Percentiles rank a stretch among this genome's conserved stretches.
Evolutionary conservation across 2,888 invertebrate genomes (phyloP).

Genomic region (Parelbella ahira): DNA sequence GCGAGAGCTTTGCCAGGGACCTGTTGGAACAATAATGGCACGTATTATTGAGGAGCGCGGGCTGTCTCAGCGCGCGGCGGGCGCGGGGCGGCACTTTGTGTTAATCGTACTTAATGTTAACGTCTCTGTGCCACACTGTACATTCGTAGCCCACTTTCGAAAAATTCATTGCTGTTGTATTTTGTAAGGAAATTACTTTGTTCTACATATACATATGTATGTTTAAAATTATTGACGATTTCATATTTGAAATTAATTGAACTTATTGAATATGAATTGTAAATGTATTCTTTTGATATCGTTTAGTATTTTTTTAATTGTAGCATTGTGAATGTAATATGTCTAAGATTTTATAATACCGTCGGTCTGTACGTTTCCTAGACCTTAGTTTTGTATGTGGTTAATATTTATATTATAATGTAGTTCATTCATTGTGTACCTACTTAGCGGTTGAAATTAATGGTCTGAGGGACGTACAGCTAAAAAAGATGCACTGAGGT

Average conservation of each 20-base stretch:
- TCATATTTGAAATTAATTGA: constrained; percentile 5
- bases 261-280: constrained; percentile 8
- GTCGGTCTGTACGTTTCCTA: constrained; percentile 12
- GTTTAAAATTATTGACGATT: neutral
- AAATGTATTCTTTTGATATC: constrained; percentile 10
- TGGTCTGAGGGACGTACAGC: constrained; percentile 4
- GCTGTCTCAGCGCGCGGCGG: no score
- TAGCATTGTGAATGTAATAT: no score
- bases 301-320: no score
- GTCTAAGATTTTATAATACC: no score
- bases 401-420: constrained; percentile 9
- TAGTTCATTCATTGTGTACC: constrained; percentile 2
- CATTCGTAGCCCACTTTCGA: constrained; percentile 20
- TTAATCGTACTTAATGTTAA: constrained; percentile 35
- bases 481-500: constrained; percentile 10
- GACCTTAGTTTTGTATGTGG: constrained; percentile 12
- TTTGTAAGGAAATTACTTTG: no score
- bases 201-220: no score
- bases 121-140: constrained; percentile 39
- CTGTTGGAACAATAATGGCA: constrained; percentile 22
- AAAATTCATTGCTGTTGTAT: no score
- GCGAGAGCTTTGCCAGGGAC: constrained; percentile 30
- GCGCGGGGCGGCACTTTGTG: no score
- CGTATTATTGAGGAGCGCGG: no score
- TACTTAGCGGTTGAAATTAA: constrained; percentile 1